A percentile compares a stretch with the other conserved stretches of the same genome.
Conservation (phyloP, 2,113 vertebrate species). For the Platanista minor region DNA sequence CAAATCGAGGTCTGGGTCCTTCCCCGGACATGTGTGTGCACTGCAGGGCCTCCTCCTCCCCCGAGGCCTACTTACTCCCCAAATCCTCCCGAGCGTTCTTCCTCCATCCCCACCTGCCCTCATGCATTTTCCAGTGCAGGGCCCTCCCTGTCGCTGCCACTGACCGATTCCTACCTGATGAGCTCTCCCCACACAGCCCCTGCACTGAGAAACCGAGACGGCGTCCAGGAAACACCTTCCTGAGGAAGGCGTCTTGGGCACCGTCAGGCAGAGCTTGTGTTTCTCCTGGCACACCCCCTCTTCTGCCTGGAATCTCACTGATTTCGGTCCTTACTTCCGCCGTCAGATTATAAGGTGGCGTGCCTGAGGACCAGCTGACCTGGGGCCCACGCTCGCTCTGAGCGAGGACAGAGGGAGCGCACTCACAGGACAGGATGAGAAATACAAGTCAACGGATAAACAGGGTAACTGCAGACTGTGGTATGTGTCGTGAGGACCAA, state of each 20-base stretch:
- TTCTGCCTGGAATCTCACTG: no score
- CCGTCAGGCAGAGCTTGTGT: not conserved
- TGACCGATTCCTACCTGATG: not conserved
- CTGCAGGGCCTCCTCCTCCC: no score
- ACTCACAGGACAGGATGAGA: not conserved
- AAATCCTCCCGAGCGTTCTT: not conserved
- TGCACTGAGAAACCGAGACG: no score
- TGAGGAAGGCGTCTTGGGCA: rapidly evolving
- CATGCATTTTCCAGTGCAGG: rapidly evolving
- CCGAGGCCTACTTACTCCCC: rapidly evolving
- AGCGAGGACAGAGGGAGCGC: not conserved
- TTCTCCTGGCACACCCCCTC: rapidly evolving
- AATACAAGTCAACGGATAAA: not conserved
- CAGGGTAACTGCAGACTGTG: not conserved
- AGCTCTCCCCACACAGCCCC: not conserved
- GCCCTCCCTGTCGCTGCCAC: not conserved
- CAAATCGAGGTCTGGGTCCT: not conserved
- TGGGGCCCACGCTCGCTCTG: not conserved
- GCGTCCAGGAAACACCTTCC: not conserved
- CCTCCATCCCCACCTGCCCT: not conserved
- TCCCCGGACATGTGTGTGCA: rapidly evolving
- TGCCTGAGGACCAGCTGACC: not conserved
- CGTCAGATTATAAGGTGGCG: not conserved
- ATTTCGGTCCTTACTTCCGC: no score
- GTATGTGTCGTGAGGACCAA: not conserved